phyloP scores from a whole-genome alignment of 92 coral and sea anemone species.

The Epizoanthus ramosus region DNA sequence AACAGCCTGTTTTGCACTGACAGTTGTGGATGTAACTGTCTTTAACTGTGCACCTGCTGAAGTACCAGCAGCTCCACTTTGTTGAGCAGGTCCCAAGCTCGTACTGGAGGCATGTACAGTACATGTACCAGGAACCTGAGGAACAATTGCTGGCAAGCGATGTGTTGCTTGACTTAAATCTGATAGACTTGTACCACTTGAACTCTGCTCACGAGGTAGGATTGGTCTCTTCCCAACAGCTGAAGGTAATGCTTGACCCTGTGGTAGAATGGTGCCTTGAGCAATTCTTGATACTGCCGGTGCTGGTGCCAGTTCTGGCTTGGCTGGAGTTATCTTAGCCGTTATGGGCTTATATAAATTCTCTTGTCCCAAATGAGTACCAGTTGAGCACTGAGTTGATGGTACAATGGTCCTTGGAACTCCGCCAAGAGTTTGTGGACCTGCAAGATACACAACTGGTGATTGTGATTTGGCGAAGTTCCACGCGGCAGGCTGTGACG shows the following conservation, averaged over 20 bases:
- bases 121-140: slow-evolving; percentile 21
- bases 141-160: slow-evolving; percentile 43
- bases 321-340: slow-evolving; percentile 31
- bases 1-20: slow-evolving; percentile 89
- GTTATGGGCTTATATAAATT: slow-evolving; percentile 33
- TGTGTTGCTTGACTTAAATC: slow-evolving; percentile 21
- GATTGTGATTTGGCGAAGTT: slow-evolving; percentile 60
- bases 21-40: slow-evolving; percentile 40
- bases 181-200: background rate
- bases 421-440: slow-evolving; percentile 87
- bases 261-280: slow-evolving; percentile 33
- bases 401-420: slow-evolving; percentile 83
- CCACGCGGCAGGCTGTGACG: slow-evolving; percentile 64
- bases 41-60: background rate
- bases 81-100: slow-evolving; percentile 22
- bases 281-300: slow-evolving; percentile 37
- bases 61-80: background rate
- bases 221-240: slow-evolving; percentile 71
- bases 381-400: slow-evolving; percentile 2
- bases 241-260: slow-evolving; percentile 39
- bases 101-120: background rate
- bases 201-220: slow-evolving; percentile 69
- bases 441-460: slow-evolving; percentile 85
- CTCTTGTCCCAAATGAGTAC: slow-evolving; percentile 30
- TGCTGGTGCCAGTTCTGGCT: slow-evolving; percentile 43